Evolutionary conservation across 2,888 invertebrate genomes (phyloP).

Genomic region (Blastobasis adustella): DNA sequence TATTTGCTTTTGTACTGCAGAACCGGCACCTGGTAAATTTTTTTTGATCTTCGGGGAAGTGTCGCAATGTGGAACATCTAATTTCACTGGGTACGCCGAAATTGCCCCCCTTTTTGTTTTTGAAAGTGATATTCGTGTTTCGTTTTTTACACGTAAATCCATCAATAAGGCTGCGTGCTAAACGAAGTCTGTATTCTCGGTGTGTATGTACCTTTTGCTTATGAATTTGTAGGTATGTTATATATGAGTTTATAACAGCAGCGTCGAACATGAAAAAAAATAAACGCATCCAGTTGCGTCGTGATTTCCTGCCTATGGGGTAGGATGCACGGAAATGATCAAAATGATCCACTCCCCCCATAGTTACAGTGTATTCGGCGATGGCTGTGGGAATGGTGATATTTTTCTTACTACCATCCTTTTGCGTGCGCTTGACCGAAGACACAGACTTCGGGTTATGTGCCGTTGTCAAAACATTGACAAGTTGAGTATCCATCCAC

Average conservation of each 20-base stretch:
- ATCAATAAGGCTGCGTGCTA: neutral
- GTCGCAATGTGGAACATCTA: neutral
- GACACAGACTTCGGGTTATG: neutral
- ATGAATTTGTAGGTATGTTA: slow-evolving; percentile 9
- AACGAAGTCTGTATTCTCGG: slow-evolving; percentile 4
- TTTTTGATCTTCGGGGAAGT: neutral
- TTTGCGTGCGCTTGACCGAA: neutral
- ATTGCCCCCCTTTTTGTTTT: neutral
- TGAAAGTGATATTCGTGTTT: neutral
- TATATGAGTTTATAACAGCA: slow-evolving; percentile 8
- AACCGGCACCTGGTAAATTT: neutral
- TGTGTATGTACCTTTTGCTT: neutral
- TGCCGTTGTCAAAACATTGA: neutral
- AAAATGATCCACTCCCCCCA: neutral
- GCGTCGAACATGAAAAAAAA: slow-evolving; percentile 12
- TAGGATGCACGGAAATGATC: slow-evolving; percentile 3
- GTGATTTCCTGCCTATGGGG: slow-evolving; percentile 10
- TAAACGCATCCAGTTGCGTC: slow-evolving; percentile 6
- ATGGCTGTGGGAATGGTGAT: neutral
- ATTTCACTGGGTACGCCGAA: neutral
- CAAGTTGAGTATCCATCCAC: neutral
- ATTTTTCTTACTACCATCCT: neutral
- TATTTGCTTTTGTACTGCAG: neutral
- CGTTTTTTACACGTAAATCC: neutral
- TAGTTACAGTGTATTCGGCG: neutral